These are phyloP conservation scores for Pseudochirops cupreus DNA, from an alignment of 2,797 vertebrate species.

Conservation along the genomic window DNA sequence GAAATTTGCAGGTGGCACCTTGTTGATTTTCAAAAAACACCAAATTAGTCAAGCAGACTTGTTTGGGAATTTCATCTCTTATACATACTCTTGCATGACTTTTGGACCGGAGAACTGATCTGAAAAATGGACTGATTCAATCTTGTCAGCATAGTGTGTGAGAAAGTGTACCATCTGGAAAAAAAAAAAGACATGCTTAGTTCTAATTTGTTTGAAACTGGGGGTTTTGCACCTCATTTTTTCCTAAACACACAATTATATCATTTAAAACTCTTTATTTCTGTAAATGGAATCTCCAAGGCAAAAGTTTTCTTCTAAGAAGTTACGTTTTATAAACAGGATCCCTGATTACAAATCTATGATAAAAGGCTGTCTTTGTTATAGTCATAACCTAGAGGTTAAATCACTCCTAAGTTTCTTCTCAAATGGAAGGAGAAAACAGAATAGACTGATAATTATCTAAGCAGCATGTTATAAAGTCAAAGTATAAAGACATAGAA, in stretches of 20 bases:
- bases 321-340: conserved; percentile 40
- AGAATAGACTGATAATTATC: not conserved
- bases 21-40: conserved; percentile 50
- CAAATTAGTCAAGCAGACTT: conserved; percentile 52
- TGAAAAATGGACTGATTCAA: conserved; percentile 99
- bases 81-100: conserved; percentile 99
- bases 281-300: conserved; percentile 37
- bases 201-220: conserved; percentile 46
- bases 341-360: not conserved
- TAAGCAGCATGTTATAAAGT: not conserved
- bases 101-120: conserved; percentile 99
- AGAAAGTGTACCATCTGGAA: conserved; percentile 97
- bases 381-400: not conserved
- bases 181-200: conserved; percentile 27
- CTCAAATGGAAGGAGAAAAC: not conserved
- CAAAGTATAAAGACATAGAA: not conserved
- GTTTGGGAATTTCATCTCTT: conserved; percentile 50
- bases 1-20: conserved; percentile 51
- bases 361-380: not conserved
- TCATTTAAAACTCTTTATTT: conserved; percentile 40
- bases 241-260: conserved; percentile 44
- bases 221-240: conserved; percentile 36
- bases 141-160: conserved; percentile 97
- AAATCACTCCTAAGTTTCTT: not conserved
- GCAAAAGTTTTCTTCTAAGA: conserved; percentile 14